These are phyloP conservation scores for Labeo rohita DNA, from an alignment of 2,113 vertebrate species.

Conservation along the genomic window DNA sequence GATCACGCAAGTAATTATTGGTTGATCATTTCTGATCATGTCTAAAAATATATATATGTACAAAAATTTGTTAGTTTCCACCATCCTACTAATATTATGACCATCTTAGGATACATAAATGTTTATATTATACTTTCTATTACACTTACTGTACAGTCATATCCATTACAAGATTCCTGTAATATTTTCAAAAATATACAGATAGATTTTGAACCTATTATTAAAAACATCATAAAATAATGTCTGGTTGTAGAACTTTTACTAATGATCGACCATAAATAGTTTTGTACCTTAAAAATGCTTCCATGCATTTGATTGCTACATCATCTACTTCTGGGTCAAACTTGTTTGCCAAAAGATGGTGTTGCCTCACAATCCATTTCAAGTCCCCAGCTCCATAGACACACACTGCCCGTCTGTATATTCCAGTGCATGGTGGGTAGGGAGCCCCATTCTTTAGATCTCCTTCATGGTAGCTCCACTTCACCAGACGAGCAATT, in stretches of 20 bases:
- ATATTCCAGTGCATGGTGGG: conserved; percentile 66
- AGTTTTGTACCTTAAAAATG: conserved; percentile 77
- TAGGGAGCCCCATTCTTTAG: conserved; percentile 81
- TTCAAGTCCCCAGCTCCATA: conserved; percentile 85
- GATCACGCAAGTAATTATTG: no score
- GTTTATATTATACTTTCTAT: no score
- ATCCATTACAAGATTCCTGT: no score
- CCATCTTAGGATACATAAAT: no score
- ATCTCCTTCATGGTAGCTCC: conserved; percentile 79
- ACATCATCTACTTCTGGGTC: conserved; percentile 82
- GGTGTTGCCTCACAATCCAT: conserved; percentile 85
- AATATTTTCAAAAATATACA: neutral
- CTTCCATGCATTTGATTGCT: conserved; percentile 84
- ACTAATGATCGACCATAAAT: conserved; percentile 61
- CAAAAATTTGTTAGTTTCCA: no score
- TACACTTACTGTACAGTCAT: no score
- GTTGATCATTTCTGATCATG: no score
- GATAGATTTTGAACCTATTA: neutral
- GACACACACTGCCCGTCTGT: conserved; percentile 63
- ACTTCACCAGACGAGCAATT: conserved; percentile 85
- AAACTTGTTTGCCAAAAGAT: conserved; percentile 94
- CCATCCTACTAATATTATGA: no score
- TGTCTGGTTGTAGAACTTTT: neutral
- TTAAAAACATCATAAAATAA: neutral
- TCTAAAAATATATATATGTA: no score